Evolutionary conservation across 1,140 invertebrate species (phyloP), one percentile per base, ranked within the genome.

Genomic region (Pseudomyrmex gracilis): DNA sequence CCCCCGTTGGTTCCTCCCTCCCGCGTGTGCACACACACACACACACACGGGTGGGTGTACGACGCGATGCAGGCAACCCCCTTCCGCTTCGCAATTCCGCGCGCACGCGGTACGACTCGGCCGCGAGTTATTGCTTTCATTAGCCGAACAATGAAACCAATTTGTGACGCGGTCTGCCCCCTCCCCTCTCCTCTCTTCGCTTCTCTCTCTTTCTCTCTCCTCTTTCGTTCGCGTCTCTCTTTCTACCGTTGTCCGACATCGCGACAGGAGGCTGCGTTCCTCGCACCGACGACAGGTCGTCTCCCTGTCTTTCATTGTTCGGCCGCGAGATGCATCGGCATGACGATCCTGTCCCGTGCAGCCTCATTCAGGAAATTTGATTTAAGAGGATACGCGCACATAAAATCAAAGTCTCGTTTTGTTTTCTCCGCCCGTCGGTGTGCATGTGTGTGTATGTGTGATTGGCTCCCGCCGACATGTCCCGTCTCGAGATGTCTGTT

Each of bases 111-210:
- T 85, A 87, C 55, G 64, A 73, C 53, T 61, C 77, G 64, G 17
- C 71, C 82, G 86, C 89, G 88, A 91, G 90, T 92, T 92, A 92
- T 93, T 87, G 89, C 90, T 90, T 93, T 92, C 92, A 92, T 93
- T 93, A 92, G 83, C 74, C 85, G 91, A 92, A 93, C 91, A 92
- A 93, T 92, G 91, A 91, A 90, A 92, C 89, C 89, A 90, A 93
- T 93, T 93, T 92, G 92, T 90, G 85, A 90, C 89, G 80, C 82
- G 88, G 82, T 70, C 47, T 47, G 9, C 34, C 20, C 57, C 63
- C 47, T 53, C 51, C 34, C 24, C 34, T 17, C 13, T n/a, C 20
- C 22, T 3, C 17, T 60, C 61, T 17, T 78, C 63, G 5, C 1
- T 53, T 22, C 47, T 60, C 47, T 84, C 15, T n/a, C 24, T 64